Base-by-base conservation (phyloP, 2,888 invertebrate genomes). In the Margaritifera margaritifera region DNA sequence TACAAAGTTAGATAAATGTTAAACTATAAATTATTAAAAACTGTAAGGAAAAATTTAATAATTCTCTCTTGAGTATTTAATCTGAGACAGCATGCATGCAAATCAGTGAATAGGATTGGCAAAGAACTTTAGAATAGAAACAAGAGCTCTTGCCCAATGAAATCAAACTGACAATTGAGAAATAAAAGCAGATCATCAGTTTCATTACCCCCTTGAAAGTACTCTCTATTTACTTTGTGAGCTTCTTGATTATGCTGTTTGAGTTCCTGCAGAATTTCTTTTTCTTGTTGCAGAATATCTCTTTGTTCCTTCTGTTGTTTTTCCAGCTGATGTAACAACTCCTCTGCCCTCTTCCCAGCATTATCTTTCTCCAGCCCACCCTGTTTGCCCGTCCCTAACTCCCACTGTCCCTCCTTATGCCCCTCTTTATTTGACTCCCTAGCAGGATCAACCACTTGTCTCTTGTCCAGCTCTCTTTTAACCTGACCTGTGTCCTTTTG, bases 271-370 rank as follows among this genome's bases (percentile, higher is more conserved):
- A 88, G 74, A 42, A 88, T 80, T 75, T 86, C 77, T 69, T 84
- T 84, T 71, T 88, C 88, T 66, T 89, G 84, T 50, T 86, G 75
- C 6, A 89, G 80, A 54, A 89, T 66, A 58, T 84, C 76, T 62
- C 85, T 75, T 73, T 87, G 86, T 64, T 84, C 84, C 64, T 77
- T 71, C 52, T 86, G 84, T 59, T 87, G 86, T 55, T 83, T 75
- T 62, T 84, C 84, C 55, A 88, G 66, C 68, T 87, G 79, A 3
- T 78, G 73, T 52, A 84, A 64, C 25, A 84, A 71, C 64, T 80
- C 66, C 6, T 72, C 63, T 42, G 42, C 42, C 42, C 71, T 55
- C 75, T 77, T 27, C 68, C 71, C 62, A 71, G 70, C 54, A 70
- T 66, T 55, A 68, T 64, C 64, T 75, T 70, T 52, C 74, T 69